Percentiles rank a stretch among this genome's conserved stretches.
Conservation (phyloP, 2,113 vertebrate species). For the Zosterops hypoxanthus region DNA sequence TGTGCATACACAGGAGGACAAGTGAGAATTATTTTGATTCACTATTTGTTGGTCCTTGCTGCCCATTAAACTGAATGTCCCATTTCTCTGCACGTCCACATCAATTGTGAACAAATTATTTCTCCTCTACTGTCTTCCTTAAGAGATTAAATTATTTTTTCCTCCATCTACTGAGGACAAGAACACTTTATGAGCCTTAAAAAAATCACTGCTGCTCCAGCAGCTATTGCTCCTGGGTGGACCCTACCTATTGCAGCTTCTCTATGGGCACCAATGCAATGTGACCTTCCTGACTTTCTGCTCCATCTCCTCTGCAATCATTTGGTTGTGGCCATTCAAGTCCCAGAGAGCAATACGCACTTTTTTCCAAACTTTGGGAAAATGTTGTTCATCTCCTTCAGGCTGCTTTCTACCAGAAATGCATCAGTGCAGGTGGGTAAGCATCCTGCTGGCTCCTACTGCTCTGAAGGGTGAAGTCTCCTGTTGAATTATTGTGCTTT, state of each 20-base stretch:
- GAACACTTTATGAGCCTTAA: background rate
- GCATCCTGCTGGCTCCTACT: background rate
- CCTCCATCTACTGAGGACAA: background rate
- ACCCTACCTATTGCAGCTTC: background rate
- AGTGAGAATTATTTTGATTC: background rate
- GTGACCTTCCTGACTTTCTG: background rate
- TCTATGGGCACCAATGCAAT: too few relatives aligned
- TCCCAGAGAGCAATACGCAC: accelerated
- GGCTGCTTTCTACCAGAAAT: background rate
- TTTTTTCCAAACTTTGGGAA: background rate
- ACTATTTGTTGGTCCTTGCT: background rate
- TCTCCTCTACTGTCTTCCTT: background rate
- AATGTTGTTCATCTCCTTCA: background rate
- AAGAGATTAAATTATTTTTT: background rate
- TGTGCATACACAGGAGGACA: background rate
- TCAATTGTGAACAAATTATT: background rate
- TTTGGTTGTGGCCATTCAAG: background rate
- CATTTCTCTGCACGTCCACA: background rate
- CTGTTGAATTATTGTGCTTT: background rate
- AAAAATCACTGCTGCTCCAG: background rate
- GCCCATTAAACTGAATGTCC: background rate
- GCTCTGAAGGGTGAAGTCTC: background rate
- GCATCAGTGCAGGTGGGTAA: background rate
- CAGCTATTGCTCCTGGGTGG: background rate
- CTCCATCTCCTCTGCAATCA: background rate